Percentiles rank a stretch among this genome's conserved stretches.
Evolutionary conservation across 1,140 invertebrate species (phyloP).

Genomic region (Papilio machaon): DNA sequence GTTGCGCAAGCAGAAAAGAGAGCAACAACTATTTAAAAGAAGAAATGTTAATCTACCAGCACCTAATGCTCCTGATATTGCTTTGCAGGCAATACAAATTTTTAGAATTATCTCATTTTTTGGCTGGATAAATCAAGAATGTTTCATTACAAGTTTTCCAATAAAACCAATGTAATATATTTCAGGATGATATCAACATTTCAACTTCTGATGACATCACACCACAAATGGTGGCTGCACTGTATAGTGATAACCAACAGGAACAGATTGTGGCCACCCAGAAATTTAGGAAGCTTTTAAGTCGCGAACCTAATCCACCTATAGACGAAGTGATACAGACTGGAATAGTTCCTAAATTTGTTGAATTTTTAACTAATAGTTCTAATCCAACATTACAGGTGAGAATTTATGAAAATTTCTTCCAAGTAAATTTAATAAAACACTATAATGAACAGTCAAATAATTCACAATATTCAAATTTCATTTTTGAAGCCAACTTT

Average conservation of each 20-base stretch:
- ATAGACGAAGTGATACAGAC: constrained; percentile 99
- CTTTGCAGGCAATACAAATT: constrained; percentile 58
- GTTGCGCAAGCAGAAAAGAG: constrained; percentile 96
- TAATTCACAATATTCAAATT: no score
- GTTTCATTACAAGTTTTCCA: background rate
- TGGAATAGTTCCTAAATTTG: constrained; percentile 97
- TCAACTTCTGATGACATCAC: constrained; percentile 83
- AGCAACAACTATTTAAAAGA: constrained; percentile 95
- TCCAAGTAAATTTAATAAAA: background rate
- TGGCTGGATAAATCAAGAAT: no score
- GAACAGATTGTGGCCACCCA: constrained; percentile 95
- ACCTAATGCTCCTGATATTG: constrained; percentile 63
- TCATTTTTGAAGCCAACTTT: no score
- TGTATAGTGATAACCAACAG: constrained; percentile 91
- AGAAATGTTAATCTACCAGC: constrained; percentile 90
- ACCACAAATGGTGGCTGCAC: constrained; percentile 90
- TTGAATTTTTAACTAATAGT: constrained; percentile 94
- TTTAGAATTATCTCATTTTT: background rate
- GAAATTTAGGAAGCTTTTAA: constrained; percentile 96
- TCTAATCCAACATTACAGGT: constrained; percentile 94
- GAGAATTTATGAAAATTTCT: constrained; percentile 36
- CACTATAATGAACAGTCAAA: background rate
- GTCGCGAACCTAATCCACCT: constrained; percentile 97
- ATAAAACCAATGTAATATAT: constrained; percentile 37
- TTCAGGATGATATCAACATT: constrained; percentile 69